Evolutionary conservation across 53 echinoderm and acorn worm species (phyloP), one percentile per base, ranked within the genome.

Genomic region (Holothuria scabra): DNA sequence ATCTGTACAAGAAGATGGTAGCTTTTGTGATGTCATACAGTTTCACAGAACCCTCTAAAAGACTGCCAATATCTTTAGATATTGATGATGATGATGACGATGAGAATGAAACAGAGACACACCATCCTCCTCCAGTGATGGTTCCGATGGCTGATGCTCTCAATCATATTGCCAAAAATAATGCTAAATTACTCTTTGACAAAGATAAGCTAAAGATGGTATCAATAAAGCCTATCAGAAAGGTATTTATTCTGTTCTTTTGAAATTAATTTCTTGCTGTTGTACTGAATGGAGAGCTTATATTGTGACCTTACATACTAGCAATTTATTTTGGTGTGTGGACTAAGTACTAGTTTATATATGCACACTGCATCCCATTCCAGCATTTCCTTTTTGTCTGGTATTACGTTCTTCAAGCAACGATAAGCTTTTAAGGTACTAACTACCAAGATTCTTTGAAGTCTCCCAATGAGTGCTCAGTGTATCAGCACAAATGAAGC

Each of bases 1-100:
- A 94, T 8, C 84, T 97, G 0, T 97, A 97, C 92, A 88, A 89
- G 69, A 91, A 90, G 84, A 92, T 87, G 84, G 97, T 97, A 2
- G 90, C 94, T 55, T 97, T 97, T 74, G 87, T 97, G 12, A 97
- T 97, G 97, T 92, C 97, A 10, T 97, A 97, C 86, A 97, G 97
- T 75, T 97, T 97, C 88, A 90, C 94, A 1, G 94, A 92, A 58
- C 87, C 88, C 8, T 79, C 86, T 49, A 75, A 75, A 33, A 24
- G 83, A 59, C 38, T 38, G 49, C 59, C 75, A 13, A 63, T 61
- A 18, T 23, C 38, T 18, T n/a, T 70, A 60, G 25, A 78, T 31
- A 52, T 52, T 2, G 76, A 60, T 5, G 81, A 84, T 19, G 80
- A 87, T 25, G 91, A 81, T 1, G 93, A 93, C 26, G 86, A 85